These are phyloP conservation scores for Pteropus rufus DNA, from an alignment of 2,797 vertebrate species.

Conservation along the genomic window DNA sequence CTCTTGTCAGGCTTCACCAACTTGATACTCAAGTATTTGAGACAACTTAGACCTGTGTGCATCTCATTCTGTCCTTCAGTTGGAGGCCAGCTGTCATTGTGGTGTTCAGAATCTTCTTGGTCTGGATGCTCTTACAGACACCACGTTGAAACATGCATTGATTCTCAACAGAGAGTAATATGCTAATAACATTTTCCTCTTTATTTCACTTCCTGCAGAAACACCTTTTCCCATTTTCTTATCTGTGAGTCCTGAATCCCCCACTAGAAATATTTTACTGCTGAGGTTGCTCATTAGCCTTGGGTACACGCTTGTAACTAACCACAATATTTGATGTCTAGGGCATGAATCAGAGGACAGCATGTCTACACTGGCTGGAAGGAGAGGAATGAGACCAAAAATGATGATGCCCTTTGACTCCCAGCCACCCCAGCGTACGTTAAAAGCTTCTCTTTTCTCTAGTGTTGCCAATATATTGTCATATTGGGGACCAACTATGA, in stretches of 20 bases:
- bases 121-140: neutral
- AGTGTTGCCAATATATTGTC: neutral
- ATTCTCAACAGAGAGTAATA: neutral
- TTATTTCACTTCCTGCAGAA: slow-evolving; percentile 1
- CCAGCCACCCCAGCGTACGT: slow-evolving; percentile 99
- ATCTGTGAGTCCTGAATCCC: neutral
- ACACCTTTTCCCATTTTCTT: neutral
- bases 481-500: neutral
- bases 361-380: slow-evolving; percentile 96
- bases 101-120: neutral
- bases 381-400: slow-evolving; percentile 98
- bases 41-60: neutral
- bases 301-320: neutral
- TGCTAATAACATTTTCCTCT: neutral
- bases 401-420: slow-evolving; percentile 99
- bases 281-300: neutral
- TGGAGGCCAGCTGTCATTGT: neutral
- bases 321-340: slow-evolving; percentile 79
- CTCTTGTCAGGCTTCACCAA: neutral
- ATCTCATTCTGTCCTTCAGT: neutral
- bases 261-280: neutral
- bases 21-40: neutral
- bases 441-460: slow-evolving; percentile 13
- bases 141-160: neutral
- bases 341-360: slow-evolving; percentile 98